phyloP scores from a whole-genome alignment of 2,888 invertebrate genomes.

The Schrankia costaestrigalis region DNA sequence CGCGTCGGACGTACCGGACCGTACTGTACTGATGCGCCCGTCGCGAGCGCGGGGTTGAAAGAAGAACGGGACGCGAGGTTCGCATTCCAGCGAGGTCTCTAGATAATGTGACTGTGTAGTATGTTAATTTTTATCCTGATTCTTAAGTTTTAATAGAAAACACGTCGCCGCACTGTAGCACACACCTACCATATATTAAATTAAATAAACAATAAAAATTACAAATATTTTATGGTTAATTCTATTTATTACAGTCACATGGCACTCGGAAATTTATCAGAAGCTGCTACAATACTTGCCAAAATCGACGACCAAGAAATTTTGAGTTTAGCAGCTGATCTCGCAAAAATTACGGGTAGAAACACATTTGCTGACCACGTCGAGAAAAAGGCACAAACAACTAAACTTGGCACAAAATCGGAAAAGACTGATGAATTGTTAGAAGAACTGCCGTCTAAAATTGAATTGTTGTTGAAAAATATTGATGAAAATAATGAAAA shows the following conservation, averaged over 20 bases:
- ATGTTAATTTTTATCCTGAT: too few species aligned
- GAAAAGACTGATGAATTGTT: constrained; percentile 33
- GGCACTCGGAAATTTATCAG: constrained; percentile 78
- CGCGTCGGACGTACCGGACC: too few species aligned
- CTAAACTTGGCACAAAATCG: not conserved
- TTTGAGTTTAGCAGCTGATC: constrained; percentile 80
- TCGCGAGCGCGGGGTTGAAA: too few species aligned
- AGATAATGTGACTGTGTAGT: too few species aligned
- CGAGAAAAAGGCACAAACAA: constrained; percentile 31
- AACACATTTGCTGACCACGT: constrained; percentile 56
- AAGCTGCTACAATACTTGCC: constrained; percentile 82
- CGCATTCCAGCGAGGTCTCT: too few species aligned
- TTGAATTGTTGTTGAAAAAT: constrained; percentile 41
- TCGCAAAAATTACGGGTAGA: constrained; percentile 78
- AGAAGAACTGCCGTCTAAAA: constrained; percentile 40
- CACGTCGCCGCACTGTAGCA: too few species aligned
- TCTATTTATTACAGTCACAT: constrained; percentile 73
- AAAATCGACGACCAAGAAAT: constrained; percentile 74
- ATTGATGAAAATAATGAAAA: constrained; percentile 7
- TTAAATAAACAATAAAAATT: too few species aligned
- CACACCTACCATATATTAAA: too few species aligned
- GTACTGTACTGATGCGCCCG: too few species aligned
- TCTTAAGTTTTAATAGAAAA: too few species aligned
- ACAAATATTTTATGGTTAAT: not conserved
- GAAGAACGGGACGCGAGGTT: too few species aligned